Conservation (phyloP, 2,113 vertebrate genomes). For the Scytalopus superciliaris region DNA sequence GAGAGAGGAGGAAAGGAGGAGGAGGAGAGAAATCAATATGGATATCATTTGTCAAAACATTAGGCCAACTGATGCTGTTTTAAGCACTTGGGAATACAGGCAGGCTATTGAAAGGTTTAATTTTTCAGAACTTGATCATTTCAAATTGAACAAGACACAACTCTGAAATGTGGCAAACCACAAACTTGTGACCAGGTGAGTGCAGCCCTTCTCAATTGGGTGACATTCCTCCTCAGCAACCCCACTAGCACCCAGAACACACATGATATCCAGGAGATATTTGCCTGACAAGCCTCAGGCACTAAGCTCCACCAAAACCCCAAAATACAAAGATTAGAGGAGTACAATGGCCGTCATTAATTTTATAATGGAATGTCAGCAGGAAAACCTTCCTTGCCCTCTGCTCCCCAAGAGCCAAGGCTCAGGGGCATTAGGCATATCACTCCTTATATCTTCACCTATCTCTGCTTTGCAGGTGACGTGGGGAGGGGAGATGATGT, state of each 20-base stretch:
- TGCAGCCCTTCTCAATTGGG: not conserved
- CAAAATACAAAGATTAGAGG: not conserved
- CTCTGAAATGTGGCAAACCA: not conserved
- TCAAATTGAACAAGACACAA: not conserved
- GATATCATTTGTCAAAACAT: not conserved
- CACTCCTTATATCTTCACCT: not conserved
- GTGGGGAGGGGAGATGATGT: not conserved
- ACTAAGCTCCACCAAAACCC: not conserved
- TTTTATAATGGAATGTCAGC: not conserved
- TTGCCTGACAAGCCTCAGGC: not conserved
- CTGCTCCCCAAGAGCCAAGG: not conserved
- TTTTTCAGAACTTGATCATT: not conserved
- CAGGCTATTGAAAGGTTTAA: not conserved
- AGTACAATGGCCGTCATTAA: not conserved
- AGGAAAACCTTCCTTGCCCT: not conserved
- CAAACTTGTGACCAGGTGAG: fast-evolving
- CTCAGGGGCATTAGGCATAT: not conserved
- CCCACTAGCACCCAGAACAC: fast-evolving
- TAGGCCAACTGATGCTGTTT: not conserved
- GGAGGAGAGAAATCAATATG: not conserved
- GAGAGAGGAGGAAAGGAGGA: not conserved
- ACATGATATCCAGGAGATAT: not conserved
- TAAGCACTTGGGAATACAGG: not conserved
- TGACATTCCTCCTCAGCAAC: not conserved
- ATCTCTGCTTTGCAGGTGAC: not conserved